Conservation (phyloP, 2,113 vertebrate genomes). For the Sceloporus undulatus region DNA sequence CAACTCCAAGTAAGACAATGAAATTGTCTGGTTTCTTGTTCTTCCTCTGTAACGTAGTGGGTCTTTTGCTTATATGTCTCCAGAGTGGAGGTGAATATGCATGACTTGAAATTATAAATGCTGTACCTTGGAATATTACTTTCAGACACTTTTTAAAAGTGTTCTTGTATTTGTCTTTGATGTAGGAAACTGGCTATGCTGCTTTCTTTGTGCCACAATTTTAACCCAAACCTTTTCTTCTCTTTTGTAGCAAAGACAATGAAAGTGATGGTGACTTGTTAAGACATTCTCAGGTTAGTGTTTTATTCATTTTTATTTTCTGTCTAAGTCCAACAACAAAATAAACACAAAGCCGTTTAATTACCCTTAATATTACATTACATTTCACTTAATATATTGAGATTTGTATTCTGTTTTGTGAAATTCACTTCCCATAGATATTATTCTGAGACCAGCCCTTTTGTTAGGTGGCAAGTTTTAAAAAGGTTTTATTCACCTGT, state of each 20-base stretch:
- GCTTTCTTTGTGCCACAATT: slow-evolving; percentile 51
- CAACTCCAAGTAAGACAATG: not conserved
- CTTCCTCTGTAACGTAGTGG: not conserved
- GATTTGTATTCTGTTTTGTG: not conserved
- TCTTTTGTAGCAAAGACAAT: slow-evolving; percentile 77
- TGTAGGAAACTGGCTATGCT: slow-evolving; percentile 27
- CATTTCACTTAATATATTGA: no score
- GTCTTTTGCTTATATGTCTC: slow-evolving; percentile 12
- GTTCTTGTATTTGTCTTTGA: not conserved
- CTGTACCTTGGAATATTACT: not conserved
- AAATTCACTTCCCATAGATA: not conserved
- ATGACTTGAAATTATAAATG: slow-evolving; percentile 1
- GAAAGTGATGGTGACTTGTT: slow-evolving; percentile 65
- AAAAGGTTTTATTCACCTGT: not conserved
- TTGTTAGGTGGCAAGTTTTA: not conserved
- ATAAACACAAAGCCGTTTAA: not conserved
- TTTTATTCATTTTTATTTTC: slow-evolving; percentile 1
- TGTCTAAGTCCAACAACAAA: not conserved
- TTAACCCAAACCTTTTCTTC: slow-evolving; percentile 30
- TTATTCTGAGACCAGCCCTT: not conserved
- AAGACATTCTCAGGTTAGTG: slow-evolving; percentile 77
- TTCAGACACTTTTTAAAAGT: not conserved
- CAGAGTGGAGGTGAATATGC: slow-evolving; percentile 30
- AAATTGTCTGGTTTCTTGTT: not conserved
- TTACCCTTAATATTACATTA: no score